Evolutionary conservation across 2,888 invertebrate species (phyloP).

Genomic region (Candidula unifasciata): DNA sequence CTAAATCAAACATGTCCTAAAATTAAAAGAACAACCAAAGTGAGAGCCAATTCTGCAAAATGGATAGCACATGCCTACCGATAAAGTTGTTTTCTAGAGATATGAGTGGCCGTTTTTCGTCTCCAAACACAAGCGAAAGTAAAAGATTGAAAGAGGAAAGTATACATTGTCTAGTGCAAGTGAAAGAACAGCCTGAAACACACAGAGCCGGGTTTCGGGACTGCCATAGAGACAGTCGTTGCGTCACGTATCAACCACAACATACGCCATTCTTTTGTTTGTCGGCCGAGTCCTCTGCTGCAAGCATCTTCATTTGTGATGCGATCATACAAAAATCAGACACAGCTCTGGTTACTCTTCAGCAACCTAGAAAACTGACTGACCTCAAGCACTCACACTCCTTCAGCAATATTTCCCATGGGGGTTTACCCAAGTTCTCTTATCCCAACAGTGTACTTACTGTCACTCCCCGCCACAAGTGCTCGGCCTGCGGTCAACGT

Average conservation of each 20-base stretch:
- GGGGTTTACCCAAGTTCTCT: background rate
- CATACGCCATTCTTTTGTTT: background rate
- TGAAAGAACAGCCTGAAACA: background rate
- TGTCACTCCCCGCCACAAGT: too few species aligned
- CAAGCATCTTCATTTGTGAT: background rate
- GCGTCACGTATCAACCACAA: background rate
- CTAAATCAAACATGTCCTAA: background rate
- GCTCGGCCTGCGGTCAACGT: too few species aligned
- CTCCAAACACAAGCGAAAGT: background rate
- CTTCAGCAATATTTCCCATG: background rate
- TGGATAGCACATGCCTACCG: background rate
- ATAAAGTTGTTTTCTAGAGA: background rate
- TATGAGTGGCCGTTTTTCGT: too few species aligned
- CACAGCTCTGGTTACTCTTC: background rate
- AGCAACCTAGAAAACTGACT: background rate
- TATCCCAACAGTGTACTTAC: background rate
- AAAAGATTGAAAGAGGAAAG: background rate
- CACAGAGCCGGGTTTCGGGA: background rate
- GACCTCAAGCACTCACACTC: background rate
- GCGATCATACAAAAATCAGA: constrained; percentile 29
- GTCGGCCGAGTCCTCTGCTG: background rate
- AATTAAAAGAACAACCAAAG: background rate
- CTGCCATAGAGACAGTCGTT: background rate
- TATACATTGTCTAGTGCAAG: background rate
- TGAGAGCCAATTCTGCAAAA: background rate